Evolutionary conservation across 2,888 invertebrate species (phyloP), one percentile per base, ranked within the genome.

Genomic region (Spodoptera littoralis): DNA sequence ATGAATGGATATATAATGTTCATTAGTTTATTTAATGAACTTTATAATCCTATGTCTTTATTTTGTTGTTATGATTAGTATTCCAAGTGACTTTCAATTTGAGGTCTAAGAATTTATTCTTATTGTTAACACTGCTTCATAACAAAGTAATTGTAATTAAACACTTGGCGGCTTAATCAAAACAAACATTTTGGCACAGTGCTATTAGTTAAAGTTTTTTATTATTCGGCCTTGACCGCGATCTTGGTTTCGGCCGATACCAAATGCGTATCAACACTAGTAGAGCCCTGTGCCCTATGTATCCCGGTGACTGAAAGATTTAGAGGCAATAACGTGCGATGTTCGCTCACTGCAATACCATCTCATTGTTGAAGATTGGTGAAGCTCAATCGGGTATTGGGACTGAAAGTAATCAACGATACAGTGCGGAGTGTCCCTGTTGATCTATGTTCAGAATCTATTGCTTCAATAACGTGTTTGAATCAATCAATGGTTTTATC

Each of bases 291-390:
- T 69, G 77, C 79, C 72, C 76, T 59, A 52, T 81, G 84, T 85
- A 81, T 84, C 80, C 81, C 72, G 70, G 81, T 75, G 82, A 84
- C 83, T 89, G 91, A 88, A 92, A 94, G 93, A 94, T 94, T 94
- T 94, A 94, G 91, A 88, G 94, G 92, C 93, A 94, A 94, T 93
- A 94, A 92, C 88, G 92, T 84, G 83, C 85, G 85, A 88, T 88
- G 90, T 90, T 85, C 83, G 87, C 90, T 83, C 81, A 80, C 79
- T 88, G 88, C 90, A 86, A 90, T 91, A 85, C 86, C 84, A 86
- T 87, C 88, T 86, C 88, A 91, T 93, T 92, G 93, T 93, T 73
- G 84, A 84, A 87, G 86, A 89, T 89, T 87, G 89, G 81, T 81
- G 66, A 70, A 64, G 73, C 73, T 79, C 70, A 80, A 76, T 83